Conservation (phyloP, 1,140 invertebrate species). For the Lanistes nyassanus region DNA sequence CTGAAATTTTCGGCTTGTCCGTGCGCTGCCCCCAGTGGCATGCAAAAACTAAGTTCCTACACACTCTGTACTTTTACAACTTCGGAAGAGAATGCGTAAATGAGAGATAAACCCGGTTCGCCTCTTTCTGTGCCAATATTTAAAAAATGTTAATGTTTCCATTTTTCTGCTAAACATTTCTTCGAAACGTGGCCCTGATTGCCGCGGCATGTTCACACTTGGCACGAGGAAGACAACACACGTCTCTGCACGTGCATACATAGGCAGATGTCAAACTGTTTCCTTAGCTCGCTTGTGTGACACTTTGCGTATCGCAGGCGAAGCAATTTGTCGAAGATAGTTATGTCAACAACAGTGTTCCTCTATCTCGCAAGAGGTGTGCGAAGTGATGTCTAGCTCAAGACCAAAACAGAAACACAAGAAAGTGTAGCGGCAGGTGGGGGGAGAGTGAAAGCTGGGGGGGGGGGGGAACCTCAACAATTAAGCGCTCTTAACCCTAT, state of each 20-base stretch:
- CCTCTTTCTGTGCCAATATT: background rate
- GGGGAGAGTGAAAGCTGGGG: background rate
- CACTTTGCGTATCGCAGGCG: background rate
- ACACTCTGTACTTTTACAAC: too few relatives aligned
- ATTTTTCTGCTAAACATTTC: background rate
- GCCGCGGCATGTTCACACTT: background rate
- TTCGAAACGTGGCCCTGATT: background rate
- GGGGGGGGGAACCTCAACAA: background rate
- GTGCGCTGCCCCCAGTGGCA: too few relatives aligned
- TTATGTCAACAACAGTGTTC: constrained; percentile 4
- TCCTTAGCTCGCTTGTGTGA: constrained; percentile 8
- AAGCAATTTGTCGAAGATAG: constrained; percentile 3
- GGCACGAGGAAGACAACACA: background rate
- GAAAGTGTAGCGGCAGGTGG: background rate
- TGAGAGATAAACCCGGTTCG: too few relatives aligned
- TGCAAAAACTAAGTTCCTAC: too few relatives aligned
- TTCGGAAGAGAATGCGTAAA: too few relatives aligned
- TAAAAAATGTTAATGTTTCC: background rate
- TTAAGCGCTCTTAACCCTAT: too few relatives aligned
- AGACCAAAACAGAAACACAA: background rate
- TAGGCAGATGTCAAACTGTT: background rate
- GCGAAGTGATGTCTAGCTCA: background rate
- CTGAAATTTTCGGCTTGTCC: too few relatives aligned
- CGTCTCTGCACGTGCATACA: background rate
- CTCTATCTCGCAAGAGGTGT: background rate